These are phyloP conservation scores for Globicephala melas DNA, from an alignment of 2,113 vertebrate genomes.

Conservation along the genomic window DNA sequence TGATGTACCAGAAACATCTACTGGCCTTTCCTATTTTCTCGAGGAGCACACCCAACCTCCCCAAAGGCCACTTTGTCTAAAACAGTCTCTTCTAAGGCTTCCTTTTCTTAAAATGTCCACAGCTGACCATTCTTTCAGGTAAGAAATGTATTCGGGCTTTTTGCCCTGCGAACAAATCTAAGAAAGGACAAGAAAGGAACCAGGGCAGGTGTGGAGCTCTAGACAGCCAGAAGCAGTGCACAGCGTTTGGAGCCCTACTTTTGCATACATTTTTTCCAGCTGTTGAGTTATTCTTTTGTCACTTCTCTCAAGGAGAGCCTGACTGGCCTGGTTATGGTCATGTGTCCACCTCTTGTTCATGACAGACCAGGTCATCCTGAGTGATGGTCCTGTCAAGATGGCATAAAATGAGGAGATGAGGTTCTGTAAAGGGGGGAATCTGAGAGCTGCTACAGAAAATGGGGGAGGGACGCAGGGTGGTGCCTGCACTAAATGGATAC, in stretches of 20 bases:
- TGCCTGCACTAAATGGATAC: fast-evolving
- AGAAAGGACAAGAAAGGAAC: background rate
- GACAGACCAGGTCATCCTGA: background rate
- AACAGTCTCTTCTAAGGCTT: background rate
- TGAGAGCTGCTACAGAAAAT: background rate
- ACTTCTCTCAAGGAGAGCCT: background rate
- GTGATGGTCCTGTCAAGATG: background rate
- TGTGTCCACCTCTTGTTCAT: background rate
- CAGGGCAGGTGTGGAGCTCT: background rate
- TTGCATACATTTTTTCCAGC: background rate
- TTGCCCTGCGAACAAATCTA: background rate
- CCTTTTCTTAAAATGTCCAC: background rate
- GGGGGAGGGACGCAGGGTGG: fast-evolving
- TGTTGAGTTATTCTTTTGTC: background rate
- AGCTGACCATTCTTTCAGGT: background rate
- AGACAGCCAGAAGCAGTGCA: background rate
- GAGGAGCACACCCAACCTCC: background rate
- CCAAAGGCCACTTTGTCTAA: background rate
- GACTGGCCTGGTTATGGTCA: too few species aligned
- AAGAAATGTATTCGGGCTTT: background rate
- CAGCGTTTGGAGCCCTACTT: background rate
- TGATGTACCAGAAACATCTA: background rate
- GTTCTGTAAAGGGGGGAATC: background rate
- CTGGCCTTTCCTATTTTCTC: background rate
- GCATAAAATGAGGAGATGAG: too few species aligned